Base-by-base conservation (phyloP, 1,140 invertebrate genomes). In the Amphibalanus amphitrite region DNA sequence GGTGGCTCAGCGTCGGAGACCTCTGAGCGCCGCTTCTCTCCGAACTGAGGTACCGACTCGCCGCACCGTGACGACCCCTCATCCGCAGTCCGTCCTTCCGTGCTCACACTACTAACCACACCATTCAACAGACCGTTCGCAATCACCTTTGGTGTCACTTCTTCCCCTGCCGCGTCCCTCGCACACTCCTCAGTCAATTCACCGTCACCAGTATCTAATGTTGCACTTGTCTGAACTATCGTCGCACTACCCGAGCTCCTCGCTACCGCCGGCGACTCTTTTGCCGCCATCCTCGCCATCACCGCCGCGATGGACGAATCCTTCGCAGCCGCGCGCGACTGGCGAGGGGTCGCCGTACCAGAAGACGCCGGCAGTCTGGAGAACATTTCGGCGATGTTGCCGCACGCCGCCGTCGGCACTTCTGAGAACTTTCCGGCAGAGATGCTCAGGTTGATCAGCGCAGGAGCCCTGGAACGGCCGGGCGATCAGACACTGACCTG, bases 401-500 rank as follows among this genome's bases (percentile, higher is more conserved):
- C 47, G 47, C 47, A 59, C 47, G 47, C 47, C 13, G 17, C 47
- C 17, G 47, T 20, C 20, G 47, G 47, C 47, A 59, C 47, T 20
- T 59, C 47, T 1, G 47, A 59, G 47, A 59, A 59, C 47, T 59
- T 59, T 8, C 47, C 47, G 6, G 74, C 75, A 13, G 70, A 40
- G 28, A 74, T 29, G 47, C 71, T 71, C 33, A 74, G 25, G 30
- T 69, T 74, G 0, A 67, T 26, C 25, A 75, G 69, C 26, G 33
- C 28, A 29, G 67, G 59, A 25, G 29, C 59, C 47, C 47, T 59
- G 47, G 1, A 59, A 23, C 17, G 23, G 10, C 1, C 13, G 23
- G 47, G 13, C 13, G 17, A 1, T 59, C 47, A 23, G 47, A 20
- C 38, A 38, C 6, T 17, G 38, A 17, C 38, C 6, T 6, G 6